Evolutionary conservation across 2,797 vertebrate genomes (phyloP), one percentile per base, ranked within the genome.

Genomic region (Urocyon cinereoargenteus): DNA sequence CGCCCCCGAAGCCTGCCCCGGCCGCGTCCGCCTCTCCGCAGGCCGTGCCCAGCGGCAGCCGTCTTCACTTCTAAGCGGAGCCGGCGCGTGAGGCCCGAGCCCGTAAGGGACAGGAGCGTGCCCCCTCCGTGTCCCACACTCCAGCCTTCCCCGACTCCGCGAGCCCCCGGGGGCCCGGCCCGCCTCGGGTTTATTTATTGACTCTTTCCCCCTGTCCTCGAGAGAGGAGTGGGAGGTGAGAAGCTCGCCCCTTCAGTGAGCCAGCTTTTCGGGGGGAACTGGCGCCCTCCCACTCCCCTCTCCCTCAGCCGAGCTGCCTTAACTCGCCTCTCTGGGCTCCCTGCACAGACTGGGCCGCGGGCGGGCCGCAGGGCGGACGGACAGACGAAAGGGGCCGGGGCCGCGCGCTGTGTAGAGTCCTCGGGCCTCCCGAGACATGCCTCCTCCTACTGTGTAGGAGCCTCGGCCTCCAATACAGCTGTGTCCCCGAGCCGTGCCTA

Each of bases 21-120:
- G 99, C 99, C 97, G 99, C 99, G 28, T 98, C 99, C 97, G 98
- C 99, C 0, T 99, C 99, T 18, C 95, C 57, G n/a, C 99, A 98
- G 0, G 99, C 99, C 86, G 99, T 98, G 96, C 98, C 99, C 45
- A 98, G 98, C 13, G 89, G 97, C 94, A 98, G 99, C 68, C 99
- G 99, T 95, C 99, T 99, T 97, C 99, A 99, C 99, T 99, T 99
- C 98, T 99, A 97, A 99, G 97, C 86, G 97, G 87, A 19, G 97
- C 93, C 75, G 98, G 59, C 45, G 24, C 68, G 0, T 5, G 70
- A 24, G 40, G 15, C 66, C 55, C 15, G 2, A 77, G 59, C 36
- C 72, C 66, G 8, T 68, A 9, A 16, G 66, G 73, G 91, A 53
- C 64, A 4, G 11, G 70, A 75, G 82, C 83, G 2, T 59, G 77